These are phyloP conservation scores for Morbakka virulenta DNA, from an alignment of 30 jellyfish, hydroid and myxozoan genomes.

Conservation along the genomic window DNA sequence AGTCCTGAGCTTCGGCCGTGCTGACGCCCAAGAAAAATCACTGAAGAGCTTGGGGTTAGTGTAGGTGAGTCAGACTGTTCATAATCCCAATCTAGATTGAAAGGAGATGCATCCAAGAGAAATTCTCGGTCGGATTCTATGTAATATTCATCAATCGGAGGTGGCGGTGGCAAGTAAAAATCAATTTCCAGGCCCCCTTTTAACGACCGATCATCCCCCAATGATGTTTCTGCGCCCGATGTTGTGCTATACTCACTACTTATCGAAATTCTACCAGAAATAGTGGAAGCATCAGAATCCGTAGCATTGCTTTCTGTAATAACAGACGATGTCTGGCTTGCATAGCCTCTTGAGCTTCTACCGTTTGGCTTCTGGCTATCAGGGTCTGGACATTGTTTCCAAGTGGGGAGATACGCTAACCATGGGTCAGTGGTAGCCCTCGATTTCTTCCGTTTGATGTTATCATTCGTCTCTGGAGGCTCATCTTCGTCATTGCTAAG, in stretches of 20 bases:
- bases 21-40: slow-evolving; percentile 27
- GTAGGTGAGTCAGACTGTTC: slow-evolving; percentile 60
- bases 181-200: slow-evolving; percentile 55
- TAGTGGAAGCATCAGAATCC: too few species aligned
- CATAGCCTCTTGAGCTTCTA: too few species aligned
- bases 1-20: slow-evolving; percentile 2
- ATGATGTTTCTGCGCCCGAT: too few species aligned
- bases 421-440: slow-evolving; percentile 75
- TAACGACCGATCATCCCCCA: too few species aligned
- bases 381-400: slow-evolving; percentile 42
- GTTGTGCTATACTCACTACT: too few species aligned
- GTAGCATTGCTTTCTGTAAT: too few species aligned
- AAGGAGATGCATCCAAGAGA: slow-evolving; percentile 32
- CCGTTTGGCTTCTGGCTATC: too few species aligned
- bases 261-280: too few species aligned
- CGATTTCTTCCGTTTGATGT: too few species aligned
- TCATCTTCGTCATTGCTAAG: background rate
- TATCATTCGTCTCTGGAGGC: too few species aligned
- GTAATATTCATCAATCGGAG: slow-evolving; percentile 82
- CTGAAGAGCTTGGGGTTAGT: slow-evolving; percentile 70
- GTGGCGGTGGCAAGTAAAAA: slow-evolving; percentile 91
- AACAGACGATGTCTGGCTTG: too few species aligned
- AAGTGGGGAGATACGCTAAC: slow-evolving; percentile 56
- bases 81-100: slow-evolving; percentile 66
- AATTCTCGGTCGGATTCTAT: slow-evolving; percentile 36